Evolutionary conservation across 2,888 invertebrate genomes (phyloP).

Genomic region (Calliphora vomitoria): DNA sequence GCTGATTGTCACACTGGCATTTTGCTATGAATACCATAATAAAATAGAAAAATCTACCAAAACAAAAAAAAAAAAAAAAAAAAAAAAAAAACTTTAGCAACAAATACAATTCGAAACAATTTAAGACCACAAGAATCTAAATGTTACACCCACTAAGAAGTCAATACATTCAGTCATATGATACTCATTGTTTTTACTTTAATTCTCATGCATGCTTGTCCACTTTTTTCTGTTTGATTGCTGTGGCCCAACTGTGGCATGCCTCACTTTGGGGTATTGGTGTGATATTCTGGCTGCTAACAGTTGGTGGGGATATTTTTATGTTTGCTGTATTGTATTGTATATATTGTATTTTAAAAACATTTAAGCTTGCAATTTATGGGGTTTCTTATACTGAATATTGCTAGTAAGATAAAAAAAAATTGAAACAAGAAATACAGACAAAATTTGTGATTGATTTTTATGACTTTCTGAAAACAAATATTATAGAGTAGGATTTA

Average conservation of each 20-base stretch:
- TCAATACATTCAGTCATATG: constrained; percentile 50
- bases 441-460: constrained; percentile 64
- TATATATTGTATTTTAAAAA: constrained; percentile 25
- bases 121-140: constrained; percentile 55
- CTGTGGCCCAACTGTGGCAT: background rate
- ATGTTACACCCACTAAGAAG: constrained; percentile 73
- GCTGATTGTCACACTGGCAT: constrained; percentile 72
- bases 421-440: constrained; percentile 3
- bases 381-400: constrained; percentile 42
- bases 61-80: constrained; percentile 2
- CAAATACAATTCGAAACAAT: constrained; percentile 38
- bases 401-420: constrained; percentile 5
- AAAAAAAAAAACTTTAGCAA: constrained; percentile 22
- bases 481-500: background rate
- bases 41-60: constrained; percentile 28
- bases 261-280: constrained; percentile 26
- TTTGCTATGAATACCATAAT: constrained; percentile 42
- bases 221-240: constrained; percentile 18
- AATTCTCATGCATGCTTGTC: constrained; percentile 51
- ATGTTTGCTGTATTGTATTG: background rate
- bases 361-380: constrained; percentile 68
- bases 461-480: constrained; percentile 57
- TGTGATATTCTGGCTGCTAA: constrained; percentile 63
- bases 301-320: constrained; percentile 55
- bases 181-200: constrained; percentile 37